Evolutionary conservation across 2,888 invertebrate species (phyloP).

Genomic region (Pasiphila rectangulata): DNA sequence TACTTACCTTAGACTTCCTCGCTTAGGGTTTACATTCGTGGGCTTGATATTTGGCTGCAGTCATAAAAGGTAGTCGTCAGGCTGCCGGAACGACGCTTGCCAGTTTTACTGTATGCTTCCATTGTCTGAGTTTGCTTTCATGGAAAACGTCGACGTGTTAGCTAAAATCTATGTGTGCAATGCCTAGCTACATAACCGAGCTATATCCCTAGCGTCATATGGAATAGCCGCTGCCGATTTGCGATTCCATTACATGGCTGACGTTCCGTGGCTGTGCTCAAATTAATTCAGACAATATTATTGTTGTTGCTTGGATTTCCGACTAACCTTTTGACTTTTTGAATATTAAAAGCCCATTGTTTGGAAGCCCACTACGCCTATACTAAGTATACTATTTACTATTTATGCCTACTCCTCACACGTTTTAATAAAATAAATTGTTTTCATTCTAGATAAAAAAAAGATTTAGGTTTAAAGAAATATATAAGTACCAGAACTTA

Average conservation of each 20-base stretch:
- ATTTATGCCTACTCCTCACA: background rate
- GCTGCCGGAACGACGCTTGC: conserved; percentile 15
- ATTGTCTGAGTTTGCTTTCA: conserved; percentile 27
- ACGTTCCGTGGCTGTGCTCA: background rate
- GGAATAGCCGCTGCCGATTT: background rate
- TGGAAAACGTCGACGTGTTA: conserved; percentile 18
- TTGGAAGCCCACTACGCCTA: conserved; percentile 7
- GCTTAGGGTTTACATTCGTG: conserved; percentile 8
- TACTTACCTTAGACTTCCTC: background rate
- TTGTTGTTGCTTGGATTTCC: conserved; percentile 15
- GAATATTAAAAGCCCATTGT: conserved; percentile 33
- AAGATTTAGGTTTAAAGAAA: too few species aligned
- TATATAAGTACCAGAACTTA: too few species aligned
- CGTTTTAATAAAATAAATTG: too few species aligned
- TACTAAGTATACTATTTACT: too few species aligned
- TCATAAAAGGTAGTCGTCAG: conserved; percentile 21
- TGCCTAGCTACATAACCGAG: background rate
- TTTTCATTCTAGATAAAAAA: too few species aligned
- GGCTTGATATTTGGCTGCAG: conserved; percentile 20
- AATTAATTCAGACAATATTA: conserved; percentile 10
- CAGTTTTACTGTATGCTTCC: conserved; percentile 16
- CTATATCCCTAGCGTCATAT: background rate
- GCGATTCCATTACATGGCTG: conserved; percentile 7
- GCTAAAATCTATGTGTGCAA: conserved; percentile 4
- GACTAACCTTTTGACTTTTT: conserved; percentile 28